Conservation (phyloP, 2,888 invertebrate species). For the Oeneis ivallda region DNA sequence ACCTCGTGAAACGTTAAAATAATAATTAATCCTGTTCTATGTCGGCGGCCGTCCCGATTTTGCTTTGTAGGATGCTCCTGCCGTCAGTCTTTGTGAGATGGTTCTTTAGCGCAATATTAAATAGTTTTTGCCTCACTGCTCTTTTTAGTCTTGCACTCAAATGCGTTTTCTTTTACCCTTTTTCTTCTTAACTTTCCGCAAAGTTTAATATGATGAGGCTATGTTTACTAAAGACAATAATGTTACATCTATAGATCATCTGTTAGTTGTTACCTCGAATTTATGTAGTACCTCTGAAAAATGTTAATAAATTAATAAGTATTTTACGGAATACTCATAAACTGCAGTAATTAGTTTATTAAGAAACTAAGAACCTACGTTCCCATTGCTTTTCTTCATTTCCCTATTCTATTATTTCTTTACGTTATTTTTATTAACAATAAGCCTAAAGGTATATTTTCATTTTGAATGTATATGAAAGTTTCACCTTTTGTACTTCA, state of each 20-base stretch:
- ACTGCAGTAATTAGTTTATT: background rate
- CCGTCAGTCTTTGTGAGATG: conserved; percentile 64
- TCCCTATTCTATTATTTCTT: background rate
- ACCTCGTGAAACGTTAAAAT: conserved; percentile 77
- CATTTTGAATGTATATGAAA: conserved; percentile 50
- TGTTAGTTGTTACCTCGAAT: too few species aligned
- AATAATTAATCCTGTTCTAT: conserved; percentile 78
- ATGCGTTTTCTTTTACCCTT: conserved; percentile 26
- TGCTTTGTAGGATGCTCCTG: conserved; percentile 70
- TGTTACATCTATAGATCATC: too few species aligned
- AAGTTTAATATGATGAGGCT: background rate
- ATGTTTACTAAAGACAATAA: background rate
- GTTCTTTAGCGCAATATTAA: conserved; percentile 72
- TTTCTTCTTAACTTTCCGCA: conserved; percentile 8
- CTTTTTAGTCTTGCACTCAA: conserved; percentile 53
- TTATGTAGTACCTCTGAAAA: too few species aligned
- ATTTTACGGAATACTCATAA: too few species aligned
- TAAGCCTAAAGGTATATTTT: too few species aligned
- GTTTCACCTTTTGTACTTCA: conserved; percentile 58
- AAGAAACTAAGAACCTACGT: background rate
- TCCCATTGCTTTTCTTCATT: background rate
- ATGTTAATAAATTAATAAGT: too few species aligned
- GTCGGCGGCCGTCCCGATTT: conserved; percentile 51
- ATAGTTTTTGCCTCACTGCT: conserved; percentile 73
- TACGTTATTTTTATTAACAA: background rate